Conservation (phyloP, 2,113 vertebrate species). For the Python bivittatus region DNA sequence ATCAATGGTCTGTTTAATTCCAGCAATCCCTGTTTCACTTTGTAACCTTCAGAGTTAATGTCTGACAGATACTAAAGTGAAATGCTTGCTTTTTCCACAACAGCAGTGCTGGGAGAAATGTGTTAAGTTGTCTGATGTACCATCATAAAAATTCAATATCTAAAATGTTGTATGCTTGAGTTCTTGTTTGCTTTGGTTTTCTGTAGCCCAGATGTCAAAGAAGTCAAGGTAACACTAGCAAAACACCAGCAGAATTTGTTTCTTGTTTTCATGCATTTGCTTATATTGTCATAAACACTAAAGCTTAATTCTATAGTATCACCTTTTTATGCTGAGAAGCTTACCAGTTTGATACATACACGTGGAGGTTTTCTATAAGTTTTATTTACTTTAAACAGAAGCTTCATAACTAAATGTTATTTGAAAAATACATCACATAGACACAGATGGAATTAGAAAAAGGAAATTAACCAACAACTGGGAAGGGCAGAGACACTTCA, state of each 20-base stretch:
- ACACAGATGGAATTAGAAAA: neutral
- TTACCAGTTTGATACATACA: constrained; percentile 9
- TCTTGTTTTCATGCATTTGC: constrained; percentile 58
- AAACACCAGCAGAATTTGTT: constrained; percentile 60
- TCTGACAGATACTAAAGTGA: neutral
- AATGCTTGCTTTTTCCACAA: constrained; percentile 12
- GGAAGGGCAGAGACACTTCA: neutral
- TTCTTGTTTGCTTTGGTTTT: neutral
- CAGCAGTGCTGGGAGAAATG: constrained; percentile 35
- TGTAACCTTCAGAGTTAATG: constrained; percentile 30
- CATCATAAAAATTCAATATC: constrained; percentile 62
- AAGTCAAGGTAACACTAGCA: constrained; percentile 56
- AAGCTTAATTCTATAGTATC: constrained; percentile 33
- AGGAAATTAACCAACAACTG: neutral
- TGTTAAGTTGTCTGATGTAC: constrained; percentile 50
- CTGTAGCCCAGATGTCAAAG: constrained; percentile 34
- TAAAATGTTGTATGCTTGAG: constrained; percentile 19
- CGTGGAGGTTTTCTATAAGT: neutral
- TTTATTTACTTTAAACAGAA: neutral
- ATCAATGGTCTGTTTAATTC: constrained; percentile 41
- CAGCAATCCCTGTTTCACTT: constrained; percentile 38
- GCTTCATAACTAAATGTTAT: neutral
- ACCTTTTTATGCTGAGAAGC: constrained; percentile 5
- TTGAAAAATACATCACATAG: neutral
- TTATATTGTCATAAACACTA: constrained; percentile 40